A percentile compares a stretch with the other conserved stretches of the same genome.
These are phyloP conservation scores for Pachycephala philippinensis DNA, from an alignment of 2,113 vertebrate genomes.

Conservation along the genomic window DNA sequence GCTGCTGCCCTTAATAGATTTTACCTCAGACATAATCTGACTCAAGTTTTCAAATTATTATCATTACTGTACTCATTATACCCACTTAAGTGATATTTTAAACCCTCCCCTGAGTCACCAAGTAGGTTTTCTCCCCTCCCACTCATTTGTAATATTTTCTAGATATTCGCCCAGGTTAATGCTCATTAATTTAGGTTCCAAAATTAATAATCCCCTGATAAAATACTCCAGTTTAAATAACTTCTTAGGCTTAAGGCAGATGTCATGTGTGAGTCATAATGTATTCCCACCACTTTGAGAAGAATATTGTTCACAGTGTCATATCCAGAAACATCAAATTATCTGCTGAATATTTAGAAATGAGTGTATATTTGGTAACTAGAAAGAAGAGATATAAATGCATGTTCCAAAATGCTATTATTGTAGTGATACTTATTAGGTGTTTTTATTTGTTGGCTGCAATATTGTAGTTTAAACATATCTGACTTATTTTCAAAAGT, in stretches of 20 bases:
- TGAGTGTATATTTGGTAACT: not conserved
- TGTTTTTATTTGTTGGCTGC: not conserved
- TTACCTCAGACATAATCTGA: not conserved
- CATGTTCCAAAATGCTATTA: not conserved
- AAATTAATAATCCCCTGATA: conserved; percentile 30
- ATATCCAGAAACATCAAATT: conserved; percentile 38
- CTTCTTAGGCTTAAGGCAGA: not conserved
- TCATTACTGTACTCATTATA: not conserved
- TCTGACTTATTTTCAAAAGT: not conserved
- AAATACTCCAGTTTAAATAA: conserved; percentile 27
- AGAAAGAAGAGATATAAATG: not conserved
- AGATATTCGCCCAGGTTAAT: not conserved
- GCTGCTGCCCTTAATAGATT: not conserved
- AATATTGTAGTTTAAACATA: not conserved
- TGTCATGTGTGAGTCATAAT: conserved; percentile 30
- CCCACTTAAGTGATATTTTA: not conserved
- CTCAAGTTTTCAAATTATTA: not conserved
- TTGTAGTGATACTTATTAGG: not conserved
- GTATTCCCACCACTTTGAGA: conserved; percentile 25
- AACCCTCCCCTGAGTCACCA: not conserved
- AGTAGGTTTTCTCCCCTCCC: not conserved
- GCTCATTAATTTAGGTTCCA: conserved; percentile 23
- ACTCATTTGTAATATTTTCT: not conserved
- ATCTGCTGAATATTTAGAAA: conserved; percentile 31
- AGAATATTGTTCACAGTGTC: conserved; percentile 26